Conservation (phyloP, 2,888 invertebrate species). For the Erebia aethiops region DNA sequence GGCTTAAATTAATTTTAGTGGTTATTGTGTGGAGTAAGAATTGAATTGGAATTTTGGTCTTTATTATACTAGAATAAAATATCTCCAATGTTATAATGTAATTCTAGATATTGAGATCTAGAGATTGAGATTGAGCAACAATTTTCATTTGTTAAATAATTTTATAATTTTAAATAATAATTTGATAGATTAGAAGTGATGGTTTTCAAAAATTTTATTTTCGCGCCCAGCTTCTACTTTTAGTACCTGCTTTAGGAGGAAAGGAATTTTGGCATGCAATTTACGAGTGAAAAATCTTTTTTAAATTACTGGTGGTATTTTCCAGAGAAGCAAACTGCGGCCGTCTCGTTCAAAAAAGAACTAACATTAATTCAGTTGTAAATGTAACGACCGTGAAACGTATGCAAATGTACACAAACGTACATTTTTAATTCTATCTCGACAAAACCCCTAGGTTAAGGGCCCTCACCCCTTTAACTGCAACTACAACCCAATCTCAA, state of each 20-base stretch:
- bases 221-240: too few relatives aligned
- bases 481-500: slow-evolving; percentile 35
- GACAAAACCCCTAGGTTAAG: slow-evolving; percentile 56
- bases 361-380: slow-evolving; percentile 24
- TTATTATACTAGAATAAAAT: neutral
- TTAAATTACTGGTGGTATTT: too few relatives aligned
- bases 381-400: slow-evolving; percentile 36
- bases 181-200: too few relatives aligned
- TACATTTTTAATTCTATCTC: slow-evolving; percentile 63
- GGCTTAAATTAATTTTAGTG: slow-evolving; percentile 15
- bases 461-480: slow-evolving; percentile 57
- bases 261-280: too few relatives aligned
- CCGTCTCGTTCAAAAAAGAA: neutral
- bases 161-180: too few relatives aligned
- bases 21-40: neutral
- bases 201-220: too few relatives aligned
- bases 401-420: slow-evolving; percentile 47
- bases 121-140: too few relatives aligned
- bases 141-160: neutral
- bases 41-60: too few relatives aligned
- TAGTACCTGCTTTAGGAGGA: too few relatives aligned
- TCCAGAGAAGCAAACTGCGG: neutral
- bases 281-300: neutral
- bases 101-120: too few relatives aligned
- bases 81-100: neutral